A percentile compares a stretch with the other conserved stretches of the same genome.
Evolutionary conservation across 2,113 vertebrate species (phyloP).

Genomic region (Ailurus styani): DNA sequence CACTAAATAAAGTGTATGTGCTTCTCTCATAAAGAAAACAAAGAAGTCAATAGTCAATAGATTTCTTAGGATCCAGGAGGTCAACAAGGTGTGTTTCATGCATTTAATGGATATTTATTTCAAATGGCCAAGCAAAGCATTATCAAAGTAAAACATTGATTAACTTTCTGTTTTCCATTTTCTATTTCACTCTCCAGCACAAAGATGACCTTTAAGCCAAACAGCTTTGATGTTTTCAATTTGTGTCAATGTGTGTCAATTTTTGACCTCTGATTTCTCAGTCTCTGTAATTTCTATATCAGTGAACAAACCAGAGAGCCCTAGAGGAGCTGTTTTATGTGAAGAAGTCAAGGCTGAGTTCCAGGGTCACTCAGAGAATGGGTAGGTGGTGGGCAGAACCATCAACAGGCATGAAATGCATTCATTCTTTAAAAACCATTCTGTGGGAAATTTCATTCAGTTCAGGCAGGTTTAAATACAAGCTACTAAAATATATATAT

Average conservation of each 20-base stretch:
- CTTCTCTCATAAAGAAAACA: not conserved
- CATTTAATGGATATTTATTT: not conserved
- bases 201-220: not conserved
- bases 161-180: not conserved
- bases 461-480: slow-evolving; percentile 49
- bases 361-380: not conserved
- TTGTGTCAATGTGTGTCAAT: too few relatives aligned
- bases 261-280: not conserved
- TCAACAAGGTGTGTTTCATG: not conserved
- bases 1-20: not conserved
- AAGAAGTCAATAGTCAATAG: not conserved
- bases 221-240: not conserved
- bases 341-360: not conserved
- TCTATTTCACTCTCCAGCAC: not conserved
- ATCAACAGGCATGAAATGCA: not conserved
- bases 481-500: slow-evolving; percentile 11
- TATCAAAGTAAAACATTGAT: not conserved
- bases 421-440: not conserved
- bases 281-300: not conserved
- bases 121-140: not conserved
- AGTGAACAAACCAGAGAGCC: not conserved
- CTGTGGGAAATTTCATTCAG: slow-evolving; percentile 47
- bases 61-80: not conserved
- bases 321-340: not conserved
- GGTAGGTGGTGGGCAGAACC: not conserved